Percentiles rank a stretch among this genome's conserved stretches.
These are phyloP conservation scores for Cecropterus lyciades DNA, from an alignment of 1,140 invertebrate species.

Conservation along the genomic window DNA sequence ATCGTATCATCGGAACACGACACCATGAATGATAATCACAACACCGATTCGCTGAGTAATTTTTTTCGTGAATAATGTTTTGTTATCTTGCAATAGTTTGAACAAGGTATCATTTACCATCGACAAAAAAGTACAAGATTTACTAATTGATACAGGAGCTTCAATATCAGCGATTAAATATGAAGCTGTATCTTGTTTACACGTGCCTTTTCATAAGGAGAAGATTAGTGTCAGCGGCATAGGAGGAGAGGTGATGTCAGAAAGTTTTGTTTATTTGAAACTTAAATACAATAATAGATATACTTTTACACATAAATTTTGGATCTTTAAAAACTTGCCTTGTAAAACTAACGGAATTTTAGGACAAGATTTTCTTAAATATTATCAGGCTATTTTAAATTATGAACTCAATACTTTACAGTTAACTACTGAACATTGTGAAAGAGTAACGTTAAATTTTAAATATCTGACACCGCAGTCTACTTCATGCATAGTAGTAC, in stretches of 20 bases:
- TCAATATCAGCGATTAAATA: slow-evolving; percentile 11
- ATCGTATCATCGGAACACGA: too few species aligned
- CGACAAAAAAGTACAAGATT: slow-evolving; percentile 1
- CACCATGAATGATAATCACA: too few species aligned
- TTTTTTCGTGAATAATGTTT: too few species aligned
- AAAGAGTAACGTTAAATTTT: not conserved
- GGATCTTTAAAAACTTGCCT: slow-evolving; percentile 6
- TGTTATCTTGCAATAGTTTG: slow-evolving; percentile 15
- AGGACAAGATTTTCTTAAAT: slow-evolving; percentile 11
- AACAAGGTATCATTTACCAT: slow-evolving; percentile 4
- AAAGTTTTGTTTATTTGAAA: slow-evolving; percentile 10
- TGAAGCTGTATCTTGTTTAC: not conserved
- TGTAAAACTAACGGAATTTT: slow-evolving; percentile 13
- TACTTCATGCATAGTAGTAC: not conserved
- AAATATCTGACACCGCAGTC: not conserved
- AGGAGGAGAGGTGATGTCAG: slow-evolving; percentile 4
- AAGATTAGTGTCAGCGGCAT: slow-evolving; percentile 3
- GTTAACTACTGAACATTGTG: not conserved
- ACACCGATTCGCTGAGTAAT: too few species aligned
- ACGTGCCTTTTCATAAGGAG: not conserved
- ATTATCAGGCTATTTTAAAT: slow-evolving; percentile 5
- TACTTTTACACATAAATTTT: slow-evolving; percentile 13
- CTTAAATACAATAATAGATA: slow-evolving; percentile 6
- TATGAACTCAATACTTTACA: slow-evolving; percentile 10
- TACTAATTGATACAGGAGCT: slow-evolving; percentile 6